Base-by-base conservation (phyloP, 1,140 invertebrate species). In the Meloidogyne hapla region DNA sequence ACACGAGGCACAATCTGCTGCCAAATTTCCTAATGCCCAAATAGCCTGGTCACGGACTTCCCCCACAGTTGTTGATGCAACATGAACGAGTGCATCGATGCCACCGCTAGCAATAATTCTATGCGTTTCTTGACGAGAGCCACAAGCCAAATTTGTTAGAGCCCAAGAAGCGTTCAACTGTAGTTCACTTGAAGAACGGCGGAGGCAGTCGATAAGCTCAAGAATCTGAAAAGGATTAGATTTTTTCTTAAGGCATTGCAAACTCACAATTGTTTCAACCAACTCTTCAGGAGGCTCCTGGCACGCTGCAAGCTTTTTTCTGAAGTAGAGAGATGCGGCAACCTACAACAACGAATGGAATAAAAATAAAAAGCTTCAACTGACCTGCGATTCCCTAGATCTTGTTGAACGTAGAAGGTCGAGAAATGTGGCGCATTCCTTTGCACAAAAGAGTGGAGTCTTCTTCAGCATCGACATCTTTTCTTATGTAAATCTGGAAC, bases 91-190 rank as follows among this genome's bases (percentile, higher is more conserved):
- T n/a, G 71, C 76, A 23, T 26, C 45, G n/a, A 76, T 45, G 10
- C 76, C 76, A 40, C 76, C 76, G 23, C 45, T 56, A 21, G 65
- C 42, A 42, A 77, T 48, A 6, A 77, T 77, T 56, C 76, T 74
- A 69, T 77, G 76, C 18, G 76, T 77, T 23, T 78, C 74, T 33
- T 77, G 72, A 9, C 71, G 33, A 48, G 75, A 77, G 28, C 75
- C 72, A 68, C 76, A 77, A 26, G 76, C 76, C 26, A 77, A 40
- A 63, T 77, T 77, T 12, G 76, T 77, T n/a, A 77, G n/a, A 23
- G 76, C 76, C 76, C 76, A 77, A 5, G 42, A 25, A 26, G 76
- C 76, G 45, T 77, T 77, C 23, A 77, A 40, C 56, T 77, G 76
- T 21, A 77, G 13, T 67, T 77, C 76, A 40, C 12, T 75, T 12